A percentile compares a stretch with the other conserved stretches of the same genome.
Conservation (phyloP, 2,113 vertebrate genomes). For the Mormyrus lacerda region DNA sequence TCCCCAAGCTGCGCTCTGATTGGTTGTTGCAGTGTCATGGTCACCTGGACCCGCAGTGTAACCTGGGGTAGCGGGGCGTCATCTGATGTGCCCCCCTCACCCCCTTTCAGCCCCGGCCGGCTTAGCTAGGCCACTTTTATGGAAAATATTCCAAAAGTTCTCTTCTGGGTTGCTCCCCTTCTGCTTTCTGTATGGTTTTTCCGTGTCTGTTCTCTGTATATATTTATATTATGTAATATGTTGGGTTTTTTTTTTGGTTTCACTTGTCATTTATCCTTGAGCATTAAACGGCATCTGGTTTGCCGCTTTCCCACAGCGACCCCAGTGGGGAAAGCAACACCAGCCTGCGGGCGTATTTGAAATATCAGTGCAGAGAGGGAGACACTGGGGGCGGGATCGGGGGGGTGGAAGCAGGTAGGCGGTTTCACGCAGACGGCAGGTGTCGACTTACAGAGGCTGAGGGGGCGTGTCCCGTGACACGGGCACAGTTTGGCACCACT, state of each 20-base stretch:
- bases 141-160: not conserved
- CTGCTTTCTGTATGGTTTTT: not conserved
- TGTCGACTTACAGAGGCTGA: not conserved
- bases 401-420: not conserved
- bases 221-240: not conserved
- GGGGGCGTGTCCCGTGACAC: not conserved
- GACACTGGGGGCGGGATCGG: not conserved
- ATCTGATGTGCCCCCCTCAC: not conserved
- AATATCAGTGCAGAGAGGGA: not conserved
- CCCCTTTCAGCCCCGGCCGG: not conserved
- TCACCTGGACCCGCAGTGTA: not conserved
- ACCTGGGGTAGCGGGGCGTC: not conserved
- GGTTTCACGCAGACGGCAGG: not conserved
- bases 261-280: not conserved
- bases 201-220: not conserved
- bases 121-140: not conserved
- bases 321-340: not conserved
- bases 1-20: not conserved
- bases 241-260: not conserved
- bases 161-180: not conserved
- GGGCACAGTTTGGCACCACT: not conserved
- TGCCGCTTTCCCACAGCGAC: not conserved
- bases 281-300: not conserved
- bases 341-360: not conserved
- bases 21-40: not conserved